Base-by-base conservation (phyloP, 2,113 vertebrate species). In the Speoplatyrhinus poulsoni region DNA sequence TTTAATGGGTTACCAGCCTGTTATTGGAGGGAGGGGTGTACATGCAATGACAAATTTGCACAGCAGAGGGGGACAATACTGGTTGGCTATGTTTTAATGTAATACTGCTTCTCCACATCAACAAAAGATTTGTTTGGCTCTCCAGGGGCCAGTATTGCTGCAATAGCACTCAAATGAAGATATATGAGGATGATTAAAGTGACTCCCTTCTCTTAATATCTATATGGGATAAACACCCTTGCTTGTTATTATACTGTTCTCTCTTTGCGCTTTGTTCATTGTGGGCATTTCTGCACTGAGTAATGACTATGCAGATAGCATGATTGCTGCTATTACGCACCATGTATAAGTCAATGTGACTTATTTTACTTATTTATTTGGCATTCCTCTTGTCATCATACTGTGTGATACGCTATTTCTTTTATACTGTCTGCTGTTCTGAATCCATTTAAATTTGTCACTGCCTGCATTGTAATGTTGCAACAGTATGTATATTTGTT, bases 221-320 rank as follows among this genome's bases (percentile, higher is more conserved):
- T 76, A 49, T 65, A 81, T 68, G 63, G 33, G 26, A 70, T 65
- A 36, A 65, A 78, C 48, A 48, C 54, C 62, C 19, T 69, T 60
- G 46, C 62, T 59, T 65, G 59, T 60, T n/a, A 4, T 54, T 55
- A 52, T 46, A 54, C 73, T 61, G 65, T 81, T 41, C 83, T 60
- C 59, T 72, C 52, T 78, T 77, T 80, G 48, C 55, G 67, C 60
- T 75, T 71, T 56, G 70, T 76, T 71, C 69, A 2, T 32, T 72
- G 48, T 60, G 36, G 3, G 62, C 6, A 67, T 52, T 49, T 66
- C 16, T 54, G 55, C 54, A 9, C 11, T 60, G 41, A 69, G 66
- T 46, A 68, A 76, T 58, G 59, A 52, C 3, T 52, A 11, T 52
- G 49, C 11, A 52, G 11, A 3, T 4, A 4, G 49, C 11, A 52